These are phyloP conservation scores for Odontamblyopus rebecca DNA, from an alignment of 2,797 vertebrate genomes.

Conservation along the genomic window DNA sequence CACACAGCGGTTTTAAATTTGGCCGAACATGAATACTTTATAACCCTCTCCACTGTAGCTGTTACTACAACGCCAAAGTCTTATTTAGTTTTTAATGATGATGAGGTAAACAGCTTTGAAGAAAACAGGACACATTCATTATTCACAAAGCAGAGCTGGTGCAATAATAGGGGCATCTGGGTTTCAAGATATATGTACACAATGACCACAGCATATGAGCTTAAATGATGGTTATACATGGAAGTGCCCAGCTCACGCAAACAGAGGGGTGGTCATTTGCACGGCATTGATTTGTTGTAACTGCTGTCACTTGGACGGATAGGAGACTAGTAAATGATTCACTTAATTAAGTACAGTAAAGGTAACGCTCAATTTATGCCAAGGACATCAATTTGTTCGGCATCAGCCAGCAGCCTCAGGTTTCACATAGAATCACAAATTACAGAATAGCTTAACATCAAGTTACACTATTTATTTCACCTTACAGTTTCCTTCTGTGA, in stretches of 20 bases:
- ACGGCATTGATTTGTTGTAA: constrained; percentile 6
- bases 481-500: not conserved
- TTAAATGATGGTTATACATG: constrained; percentile 1
- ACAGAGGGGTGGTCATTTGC: constrained; percentile 12
- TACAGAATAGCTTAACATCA: not conserved
- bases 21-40: constrained; percentile 3
- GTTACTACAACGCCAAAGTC: not conserved
- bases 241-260: not conserved
- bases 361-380: constrained; percentile 1
- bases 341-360: constrained; percentile 16
- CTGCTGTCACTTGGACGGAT: constrained; percentile 22
- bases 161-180: constrained; percentile 11
- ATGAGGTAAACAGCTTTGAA: constrained; percentile 19
- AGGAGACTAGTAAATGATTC: constrained; percentile 28
- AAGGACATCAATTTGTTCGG: constrained; percentile 3
- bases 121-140: constrained; percentile 13
- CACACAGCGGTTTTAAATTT: constrained; percentile 9
- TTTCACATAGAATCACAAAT: not conserved
- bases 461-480: not conserved
- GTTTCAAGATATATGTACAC: not conserved
- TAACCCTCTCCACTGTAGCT: not conserved
- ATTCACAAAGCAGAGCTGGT: constrained; percentile 9
- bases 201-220: not conserved
- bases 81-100: constrained; percentile 9
- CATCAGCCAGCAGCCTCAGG: not conserved